Conservation (phyloP, 2,113 vertebrate genomes). For the Proterorhinus semilunaris region DNA sequence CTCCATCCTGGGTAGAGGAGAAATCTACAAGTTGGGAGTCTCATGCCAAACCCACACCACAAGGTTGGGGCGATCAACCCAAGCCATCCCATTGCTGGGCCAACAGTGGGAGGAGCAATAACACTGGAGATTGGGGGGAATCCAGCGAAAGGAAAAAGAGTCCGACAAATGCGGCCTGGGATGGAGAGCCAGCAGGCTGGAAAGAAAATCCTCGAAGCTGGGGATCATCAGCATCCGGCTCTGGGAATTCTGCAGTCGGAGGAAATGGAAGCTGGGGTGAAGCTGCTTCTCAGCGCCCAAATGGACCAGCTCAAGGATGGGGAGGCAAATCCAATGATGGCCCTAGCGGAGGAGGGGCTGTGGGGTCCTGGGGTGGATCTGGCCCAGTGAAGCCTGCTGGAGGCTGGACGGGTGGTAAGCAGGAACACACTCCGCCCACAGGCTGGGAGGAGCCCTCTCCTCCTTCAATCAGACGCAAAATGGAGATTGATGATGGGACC, state of each 20-base stretch:
- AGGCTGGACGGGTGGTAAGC: conserved; percentile 61
- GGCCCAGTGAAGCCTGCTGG: conserved; percentile 59
- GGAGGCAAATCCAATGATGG: conserved; percentile 88
- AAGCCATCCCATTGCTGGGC: conserved; percentile 71
- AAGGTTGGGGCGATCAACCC: conserved; percentile 89
- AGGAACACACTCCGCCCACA: conserved; percentile 85
- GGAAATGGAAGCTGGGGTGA: conserved; percentile 84
- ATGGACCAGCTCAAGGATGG: conserved; percentile 84
- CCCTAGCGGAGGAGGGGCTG: conserved; percentile 80
- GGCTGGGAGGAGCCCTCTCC: conserved; percentile 97
- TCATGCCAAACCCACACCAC: conserved; percentile 85
- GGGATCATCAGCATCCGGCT: conserved; percentile 60
- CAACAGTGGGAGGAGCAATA: conserved; percentile 66
- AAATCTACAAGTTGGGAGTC: conserved; percentile 90
- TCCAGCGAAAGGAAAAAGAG: conserved; percentile 74
- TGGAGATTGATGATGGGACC: conserved; percentile 98
- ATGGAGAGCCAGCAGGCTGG: conserved; percentile 81
- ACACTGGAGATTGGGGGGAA: conserved; percentile 73
- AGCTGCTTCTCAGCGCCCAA: conserved; percentile 75
- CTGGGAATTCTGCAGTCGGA: conserved; percentile 52
- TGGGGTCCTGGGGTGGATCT: conserved; percentile 84
- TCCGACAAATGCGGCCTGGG: conserved; percentile 76
- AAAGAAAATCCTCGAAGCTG: conserved; percentile 81
- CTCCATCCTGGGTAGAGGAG: conserved; percentile 91
- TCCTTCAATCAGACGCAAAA: conserved; percentile 93